Evolutionary conservation across 2,888 invertebrate genomes (phyloP), one percentile per base, ranked within the genome.

Genomic region (Hypena proboscidalis): DNA sequence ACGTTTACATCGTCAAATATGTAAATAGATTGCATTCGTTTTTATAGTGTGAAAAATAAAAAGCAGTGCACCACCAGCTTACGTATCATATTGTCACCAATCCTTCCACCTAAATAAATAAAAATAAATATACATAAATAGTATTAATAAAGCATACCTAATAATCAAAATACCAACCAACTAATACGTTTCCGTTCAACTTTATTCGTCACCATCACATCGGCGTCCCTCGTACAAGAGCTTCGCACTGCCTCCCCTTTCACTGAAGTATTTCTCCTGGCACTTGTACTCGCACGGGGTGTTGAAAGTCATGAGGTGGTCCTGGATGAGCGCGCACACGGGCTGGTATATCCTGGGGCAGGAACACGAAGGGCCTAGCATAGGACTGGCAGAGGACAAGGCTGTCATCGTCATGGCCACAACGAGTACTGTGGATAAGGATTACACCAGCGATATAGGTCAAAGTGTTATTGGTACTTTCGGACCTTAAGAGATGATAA

Each of bases 271-370:
- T 0, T 67, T 49, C 0, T 62, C 58, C 1, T 68, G 52, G 60
- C 92, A 92, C 0, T 80, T 17, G 44, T 82, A 85, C 47, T 85
- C 83, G 67, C 92, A 92, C 2, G 29, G 29, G 54, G 80, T 92
- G 36, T 79, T 80, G 54, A 83, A 91, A 0, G 79, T 85, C 1
- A 25, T 55, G 1, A 78, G 69, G 60, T 89, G 70, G 0, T 45
- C 8, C 4, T 33, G 5, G 3, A 46, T 8, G 34, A 82, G 74
- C 0, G 77, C 90, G 60, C 92, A 92, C 4, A 91, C 45, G 0
- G 92, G 92, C 3, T 44, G 11, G 65, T 85, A 92, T 11, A 89
- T 70, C 57, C 70, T 79, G 1, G 70, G 53, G 57, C 92, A 92
- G 1, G 87, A 40, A 44, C 92, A 92, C 1, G 56, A 9, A 0